These are phyloP conservation scores for Triops cancriformis DNA, from an alignment of 1,140 invertebrate genomes.

Conservation along the genomic window DNA sequence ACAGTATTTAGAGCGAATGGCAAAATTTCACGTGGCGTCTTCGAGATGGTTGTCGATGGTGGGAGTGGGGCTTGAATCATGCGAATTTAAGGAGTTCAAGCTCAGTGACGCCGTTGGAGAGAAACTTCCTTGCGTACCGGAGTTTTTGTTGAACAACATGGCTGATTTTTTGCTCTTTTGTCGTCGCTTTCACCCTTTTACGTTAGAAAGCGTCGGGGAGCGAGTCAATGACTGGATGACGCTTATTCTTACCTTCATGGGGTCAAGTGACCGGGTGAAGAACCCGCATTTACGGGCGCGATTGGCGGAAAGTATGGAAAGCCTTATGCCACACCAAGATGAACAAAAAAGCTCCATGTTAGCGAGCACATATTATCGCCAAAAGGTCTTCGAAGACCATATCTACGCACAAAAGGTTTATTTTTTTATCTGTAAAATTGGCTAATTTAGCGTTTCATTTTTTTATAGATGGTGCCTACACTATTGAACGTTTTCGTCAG, in stretches of 20 bases:
- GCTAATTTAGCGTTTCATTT: neutral
- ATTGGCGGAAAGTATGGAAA: conserved; percentile 78
- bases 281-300: conserved; percentile 89
- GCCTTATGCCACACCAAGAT: conserved; percentile 60
- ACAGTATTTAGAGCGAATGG: conserved; percentile 14
- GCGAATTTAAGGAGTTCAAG: neutral
- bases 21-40: conserved; percentile 19
- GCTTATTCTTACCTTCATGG: conserved; percentile 55
- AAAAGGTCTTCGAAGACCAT: conserved; percentile 69
- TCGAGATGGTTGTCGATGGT: conserved; percentile 24
- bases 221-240: conserved; percentile 59
- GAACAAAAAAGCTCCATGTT: conserved; percentile 43
- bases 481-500: conserved; percentile 87
- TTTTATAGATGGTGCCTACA: conserved; percentile 54
- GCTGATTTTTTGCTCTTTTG: conserved; percentile 67
- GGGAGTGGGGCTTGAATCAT: conserved; percentile 11
- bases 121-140: conserved; percentile 66
- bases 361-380: conserved; percentile 52
- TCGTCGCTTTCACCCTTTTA: conserved; percentile 51
- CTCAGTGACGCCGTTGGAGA: conserved; percentile 28
- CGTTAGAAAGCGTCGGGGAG: conserved; percentile 52
- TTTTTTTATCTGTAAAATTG: neutral
- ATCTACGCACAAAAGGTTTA: conserved; percentile 55
- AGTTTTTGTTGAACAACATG: conserved; percentile 82
- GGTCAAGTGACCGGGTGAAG: conserved; percentile 65